phyloP scores from a whole-genome alignment of 53 echinoderm and acorn worm genomes.

The Hippasteria phrygiana region DNA sequence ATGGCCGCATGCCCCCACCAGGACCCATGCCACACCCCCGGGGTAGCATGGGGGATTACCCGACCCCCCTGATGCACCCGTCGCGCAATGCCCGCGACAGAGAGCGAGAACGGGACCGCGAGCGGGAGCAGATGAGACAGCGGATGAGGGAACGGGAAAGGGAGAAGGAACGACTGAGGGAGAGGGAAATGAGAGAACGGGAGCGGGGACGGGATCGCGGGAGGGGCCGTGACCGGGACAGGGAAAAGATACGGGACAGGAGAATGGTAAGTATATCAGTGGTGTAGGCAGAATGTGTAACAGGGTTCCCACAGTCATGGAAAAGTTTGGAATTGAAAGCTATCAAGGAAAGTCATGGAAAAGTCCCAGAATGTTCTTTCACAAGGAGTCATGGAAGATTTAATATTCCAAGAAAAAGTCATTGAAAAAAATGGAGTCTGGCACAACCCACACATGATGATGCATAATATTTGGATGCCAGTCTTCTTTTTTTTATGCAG shows the following conservation, averaged over 20 bases:
- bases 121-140: slow-evolving; percentile 68
- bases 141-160: slow-evolving; percentile 67
- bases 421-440: too few species aligned
- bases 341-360: too few species aligned
- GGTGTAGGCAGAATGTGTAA: neutral
- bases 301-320: too few species aligned
- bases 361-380: too few species aligned
- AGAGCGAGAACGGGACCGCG: slow-evolving; percentile 66
- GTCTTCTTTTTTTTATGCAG: too few species aligned
- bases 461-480: too few species aligned
- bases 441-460: too few species aligned
- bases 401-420: too few species aligned
- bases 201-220: slow-evolving; percentile 77
- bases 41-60: slow-evolving; percentile 74
- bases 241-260: slow-evolving; percentile 67
- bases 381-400: too few species aligned
- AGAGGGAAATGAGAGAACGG: slow-evolving; percentile 54
- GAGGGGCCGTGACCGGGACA: slow-evolving; percentile 65
- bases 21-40: slow-evolving; percentile 66
- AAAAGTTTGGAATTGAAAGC: too few species aligned
- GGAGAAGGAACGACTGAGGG: slow-evolving; percentile 53
- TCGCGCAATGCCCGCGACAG: slow-evolving; percentile 67
- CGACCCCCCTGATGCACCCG: slow-evolving; percentile 63
- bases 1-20: slow-evolving; percentile 67
- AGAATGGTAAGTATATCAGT: slow-evolving; percentile 24